phyloP scores from a whole-genome alignment of 2,888 invertebrate genomes.

The Corythucha ciliata region DNA sequence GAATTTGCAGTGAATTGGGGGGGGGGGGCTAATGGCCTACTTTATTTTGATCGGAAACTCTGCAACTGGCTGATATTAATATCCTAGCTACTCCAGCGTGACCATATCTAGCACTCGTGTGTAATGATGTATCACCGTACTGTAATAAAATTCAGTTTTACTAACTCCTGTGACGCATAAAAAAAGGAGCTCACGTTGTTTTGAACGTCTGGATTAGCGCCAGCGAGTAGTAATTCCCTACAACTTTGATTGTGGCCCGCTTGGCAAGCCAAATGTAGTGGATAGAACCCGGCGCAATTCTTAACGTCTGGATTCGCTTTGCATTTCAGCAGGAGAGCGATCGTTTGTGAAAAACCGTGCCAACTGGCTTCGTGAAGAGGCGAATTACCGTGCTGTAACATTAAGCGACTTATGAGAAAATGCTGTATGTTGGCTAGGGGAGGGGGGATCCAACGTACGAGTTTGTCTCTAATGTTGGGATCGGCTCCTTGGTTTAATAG shows the following conservation, averaged over 20 bases:
- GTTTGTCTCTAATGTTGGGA: conserved; percentile 55
- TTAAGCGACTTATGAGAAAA: too few relatives aligned
- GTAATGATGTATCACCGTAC: conserved; percentile 91
- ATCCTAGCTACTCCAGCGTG: conserved; percentile 94
- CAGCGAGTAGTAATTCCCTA: conserved; percentile 75
- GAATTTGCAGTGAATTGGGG: neutral
- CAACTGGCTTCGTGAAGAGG: conserved; percentile 90
- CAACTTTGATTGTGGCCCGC: conserved; percentile 95
- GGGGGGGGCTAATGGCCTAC: conserved; percentile 39
- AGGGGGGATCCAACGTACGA: conserved; percentile 49
- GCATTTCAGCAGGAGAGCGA: conserved; percentile 55
- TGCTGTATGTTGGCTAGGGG: too few relatives aligned
- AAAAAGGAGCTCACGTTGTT: conserved; percentile 61
- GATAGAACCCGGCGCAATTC: conserved; percentile 81
- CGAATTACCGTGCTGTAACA: conserved; percentile 78
- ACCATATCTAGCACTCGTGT: conserved; percentile 90
- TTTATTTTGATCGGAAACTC: conserved; percentile 82
- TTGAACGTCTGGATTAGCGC: conserved; percentile 76
- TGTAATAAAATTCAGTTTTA: conserved; percentile 42
- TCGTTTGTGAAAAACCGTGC: conserved; percentile 84
- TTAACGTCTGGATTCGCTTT: conserved; percentile 54
- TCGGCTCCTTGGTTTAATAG: conserved; percentile 45
- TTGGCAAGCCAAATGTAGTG: conserved; percentile 91
- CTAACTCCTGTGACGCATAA: neutral
- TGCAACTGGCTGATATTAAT: conserved; percentile 79